Conservation (phyloP, 2,797 vertebrate genomes). For the Erethizon dorsatum region DNA sequence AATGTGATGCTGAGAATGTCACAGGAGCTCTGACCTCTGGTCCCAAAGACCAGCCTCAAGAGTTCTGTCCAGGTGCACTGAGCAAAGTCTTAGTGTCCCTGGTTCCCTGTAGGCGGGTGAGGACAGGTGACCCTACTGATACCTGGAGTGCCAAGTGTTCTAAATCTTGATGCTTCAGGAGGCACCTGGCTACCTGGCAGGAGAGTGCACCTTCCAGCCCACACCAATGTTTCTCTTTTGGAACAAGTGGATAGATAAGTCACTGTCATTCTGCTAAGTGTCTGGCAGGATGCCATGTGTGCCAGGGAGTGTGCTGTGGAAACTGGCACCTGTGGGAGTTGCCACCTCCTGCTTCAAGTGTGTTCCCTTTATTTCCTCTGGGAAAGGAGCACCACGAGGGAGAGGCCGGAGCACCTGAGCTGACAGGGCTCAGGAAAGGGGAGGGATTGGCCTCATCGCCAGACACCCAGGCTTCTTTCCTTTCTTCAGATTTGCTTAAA, state of each 20-base stretch:
- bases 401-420: not conserved
- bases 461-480: not conserved
- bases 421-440: accelerated
- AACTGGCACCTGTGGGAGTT: not conserved
- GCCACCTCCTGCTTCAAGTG: not conserved
- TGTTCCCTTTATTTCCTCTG: not conserved
- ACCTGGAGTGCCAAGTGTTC: not conserved
- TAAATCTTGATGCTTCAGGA: not conserved
- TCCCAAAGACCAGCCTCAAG: too few species aligned
- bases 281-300: not conserved
- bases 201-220: not conserved
- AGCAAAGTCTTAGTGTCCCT: not conserved
- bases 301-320: not conserved
- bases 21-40: not conserved
- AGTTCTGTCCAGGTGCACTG: not conserved
- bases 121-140: not conserved
- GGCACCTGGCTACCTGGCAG: not conserved
- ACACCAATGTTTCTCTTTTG: not conserved
- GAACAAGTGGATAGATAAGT: not conserved
- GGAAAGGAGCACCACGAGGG: not conserved
- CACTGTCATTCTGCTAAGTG: not conserved
- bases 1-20: not conserved
- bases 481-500: not conserved
- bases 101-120: too few species aligned
- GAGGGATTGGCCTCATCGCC: too few species aligned